Percentiles rank a stretch among this genome's conserved stretches.
Evolutionary conservation across 2,113 vertebrate species (phyloP).

Genomic region (Ophthalmolycus amberensis): DNA sequence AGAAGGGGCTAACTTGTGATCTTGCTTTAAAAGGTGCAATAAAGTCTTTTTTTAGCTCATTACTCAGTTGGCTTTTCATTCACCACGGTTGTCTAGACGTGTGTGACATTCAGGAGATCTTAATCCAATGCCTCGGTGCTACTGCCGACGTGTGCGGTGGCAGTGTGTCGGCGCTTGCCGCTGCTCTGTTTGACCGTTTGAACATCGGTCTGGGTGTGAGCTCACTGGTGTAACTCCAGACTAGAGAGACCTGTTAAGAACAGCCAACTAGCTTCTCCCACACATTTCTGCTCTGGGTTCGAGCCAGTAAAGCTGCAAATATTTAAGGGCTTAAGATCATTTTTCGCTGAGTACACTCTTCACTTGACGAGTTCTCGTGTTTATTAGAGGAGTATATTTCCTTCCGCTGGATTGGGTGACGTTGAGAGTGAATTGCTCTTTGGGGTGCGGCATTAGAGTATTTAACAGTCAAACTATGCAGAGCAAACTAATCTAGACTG

Average conservation of each 20-base stretch:
- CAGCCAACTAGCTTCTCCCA: background rate
- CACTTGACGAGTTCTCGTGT: background rate
- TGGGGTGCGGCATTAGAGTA: background rate
- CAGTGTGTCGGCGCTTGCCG: background rate
- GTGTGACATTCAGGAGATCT: slow-evolving; percentile 1
- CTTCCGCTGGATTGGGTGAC: slow-evolving; percentile 18
- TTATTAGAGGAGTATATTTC: background rate
- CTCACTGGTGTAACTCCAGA: background rate
- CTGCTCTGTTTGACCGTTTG: slow-evolving; percentile 2
- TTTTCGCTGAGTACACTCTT: slow-evolving; percentile 21
- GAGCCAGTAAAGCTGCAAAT: slow-evolving; percentile 13
- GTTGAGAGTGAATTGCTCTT: background rate
- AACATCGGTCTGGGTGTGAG: background rate
- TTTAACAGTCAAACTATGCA: background rate
- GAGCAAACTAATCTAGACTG: background rate
- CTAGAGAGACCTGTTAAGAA: background rate
- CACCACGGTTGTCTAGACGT: background rate
- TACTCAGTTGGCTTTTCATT: background rate
- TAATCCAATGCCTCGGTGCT: background rate
- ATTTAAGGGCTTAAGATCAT: slow-evolving; percentile 23
- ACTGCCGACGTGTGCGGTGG: background rate
- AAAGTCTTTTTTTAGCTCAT: slow-evolving; percentile 13
- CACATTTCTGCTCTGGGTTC: slow-evolving; percentile 9
- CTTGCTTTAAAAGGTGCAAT: background rate
- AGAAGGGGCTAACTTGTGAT: too few relatives aligned